phyloP scores from a whole-genome alignment of 2,888 invertebrate species.

The Callosobruchus maculatus region DNA sequence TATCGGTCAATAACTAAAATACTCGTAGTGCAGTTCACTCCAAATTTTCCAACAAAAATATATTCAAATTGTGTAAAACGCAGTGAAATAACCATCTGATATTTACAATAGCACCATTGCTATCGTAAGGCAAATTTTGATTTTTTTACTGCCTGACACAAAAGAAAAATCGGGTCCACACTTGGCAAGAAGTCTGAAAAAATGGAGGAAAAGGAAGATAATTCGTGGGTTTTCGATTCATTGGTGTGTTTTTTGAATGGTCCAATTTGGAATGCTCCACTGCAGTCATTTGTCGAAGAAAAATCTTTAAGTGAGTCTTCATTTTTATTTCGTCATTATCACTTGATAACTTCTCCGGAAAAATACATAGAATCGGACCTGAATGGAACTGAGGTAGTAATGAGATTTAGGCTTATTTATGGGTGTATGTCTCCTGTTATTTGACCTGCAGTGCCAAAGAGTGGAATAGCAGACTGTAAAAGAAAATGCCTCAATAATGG shows the following conservation, averaged over 20 bases:
- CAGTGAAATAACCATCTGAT: background rate
- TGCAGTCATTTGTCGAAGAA: constrained; percentile 88
- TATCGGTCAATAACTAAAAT: background rate
- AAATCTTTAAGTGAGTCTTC: constrained; percentile 77
- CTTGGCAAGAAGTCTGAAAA: constrained; percentile 4
- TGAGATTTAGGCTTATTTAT: too few species aligned
- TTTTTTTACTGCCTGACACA: background rate
- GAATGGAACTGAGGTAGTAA: too few species aligned
- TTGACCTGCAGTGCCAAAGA: too few species aligned
- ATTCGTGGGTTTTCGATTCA: constrained; percentile 89
- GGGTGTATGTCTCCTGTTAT: too few species aligned
- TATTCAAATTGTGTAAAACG: background rate
- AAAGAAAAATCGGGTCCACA: background rate
- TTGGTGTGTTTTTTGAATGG: constrained; percentile 87
- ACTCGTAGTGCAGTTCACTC: background rate
- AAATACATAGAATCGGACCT: too few species aligned
- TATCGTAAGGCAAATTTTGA: background rate
- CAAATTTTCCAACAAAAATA: background rate
- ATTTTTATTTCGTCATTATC: background rate
- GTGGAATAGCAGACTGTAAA: too few species aligned
- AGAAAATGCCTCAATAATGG: too few species aligned
- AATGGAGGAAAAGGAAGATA: constrained; percentile 47
- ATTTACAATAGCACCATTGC: background rate
- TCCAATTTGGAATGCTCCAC: constrained; percentile 87
- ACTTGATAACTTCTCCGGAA: too few species aligned